A percentile compares a stretch with the other conserved stretches of the same genome.
Conservation (phyloP, 2,113 vertebrate genomes). For the Calonectris borealis region DNA sequence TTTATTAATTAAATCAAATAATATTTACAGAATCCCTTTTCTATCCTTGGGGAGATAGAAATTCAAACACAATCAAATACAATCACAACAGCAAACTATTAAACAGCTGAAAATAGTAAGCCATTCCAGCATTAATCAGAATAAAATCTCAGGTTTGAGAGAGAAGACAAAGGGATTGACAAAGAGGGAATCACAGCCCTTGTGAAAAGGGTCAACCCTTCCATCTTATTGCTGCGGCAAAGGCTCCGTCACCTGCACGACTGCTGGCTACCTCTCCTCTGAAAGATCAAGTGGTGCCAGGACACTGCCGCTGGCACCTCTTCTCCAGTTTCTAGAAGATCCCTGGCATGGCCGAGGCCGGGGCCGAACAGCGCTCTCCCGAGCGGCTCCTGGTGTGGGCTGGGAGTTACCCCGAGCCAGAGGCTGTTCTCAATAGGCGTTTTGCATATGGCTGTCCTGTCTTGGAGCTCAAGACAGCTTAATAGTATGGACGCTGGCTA, state of each 20-base stretch:
- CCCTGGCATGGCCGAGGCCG: background rate
- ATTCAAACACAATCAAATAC: constrained; percentile 25
- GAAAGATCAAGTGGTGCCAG: background rate
- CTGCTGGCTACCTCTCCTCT: background rate
- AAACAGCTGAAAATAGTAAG: constrained; percentile 3
- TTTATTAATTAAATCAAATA: constrained; percentile 49
- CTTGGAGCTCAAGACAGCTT: background rate
- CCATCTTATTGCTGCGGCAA: background rate
- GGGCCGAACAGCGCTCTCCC: background rate
- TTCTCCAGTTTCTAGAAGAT: background rate
- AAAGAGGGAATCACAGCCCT: background rate
- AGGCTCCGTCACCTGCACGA: background rate
- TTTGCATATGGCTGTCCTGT: background rate
- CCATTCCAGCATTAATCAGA: background rate
- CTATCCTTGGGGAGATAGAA: background rate
- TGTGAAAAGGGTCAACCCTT: background rate
- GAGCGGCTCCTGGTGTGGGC: background rate
- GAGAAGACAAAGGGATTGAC: background rate
- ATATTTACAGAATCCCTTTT: constrained; percentile 36
- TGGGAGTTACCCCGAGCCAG: background rate
- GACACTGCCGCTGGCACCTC: background rate
- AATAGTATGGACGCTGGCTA: background rate
- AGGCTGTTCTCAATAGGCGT: background rate
- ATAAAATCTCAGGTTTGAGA: background rate
- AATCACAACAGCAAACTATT: constrained; percentile 33